A percentile compares a stretch with the other conserved stretches of the same genome.
Evolutionary conservation across 2,113 vertebrate species (phyloP).

Genomic region (Leuciscus idus): DNA sequence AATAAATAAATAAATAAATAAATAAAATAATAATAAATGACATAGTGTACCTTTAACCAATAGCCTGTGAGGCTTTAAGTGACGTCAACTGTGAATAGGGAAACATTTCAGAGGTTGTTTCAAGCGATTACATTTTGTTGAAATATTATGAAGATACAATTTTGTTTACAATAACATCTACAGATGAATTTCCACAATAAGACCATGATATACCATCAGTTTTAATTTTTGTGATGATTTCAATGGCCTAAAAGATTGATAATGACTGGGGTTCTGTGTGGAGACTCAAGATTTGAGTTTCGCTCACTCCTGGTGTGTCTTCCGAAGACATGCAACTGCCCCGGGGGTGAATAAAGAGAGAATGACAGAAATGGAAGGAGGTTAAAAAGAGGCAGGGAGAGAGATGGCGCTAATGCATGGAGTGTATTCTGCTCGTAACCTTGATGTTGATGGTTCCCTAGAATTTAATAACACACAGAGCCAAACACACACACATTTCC

Average conservation of each 20-base stretch:
- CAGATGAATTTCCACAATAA: neutral
- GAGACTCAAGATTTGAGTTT: neutral
- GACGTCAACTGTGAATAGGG: neutral
- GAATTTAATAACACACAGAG: conserved; percentile 39
- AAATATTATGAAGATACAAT: neutral
- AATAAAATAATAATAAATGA: no score
- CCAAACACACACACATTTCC: neutral
- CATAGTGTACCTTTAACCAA: no score
- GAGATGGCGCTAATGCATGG: conserved; percentile 28
- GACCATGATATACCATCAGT: neutral
- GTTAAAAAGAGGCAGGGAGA: neutral
- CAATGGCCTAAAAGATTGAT: neutral
- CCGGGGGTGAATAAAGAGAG: conserved; percentile 23
- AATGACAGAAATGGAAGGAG: conserved; percentile 31
- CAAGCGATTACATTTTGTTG: neutral
- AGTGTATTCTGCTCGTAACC: conserved; percentile 5
- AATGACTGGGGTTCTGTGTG: neutral
- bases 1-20: no score
- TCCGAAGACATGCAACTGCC: neutral
- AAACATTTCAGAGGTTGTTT: neutral
- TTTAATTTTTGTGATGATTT: neutral
- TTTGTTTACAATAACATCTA: neutral
- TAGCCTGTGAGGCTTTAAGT: neutral
- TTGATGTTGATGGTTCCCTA: conserved; percentile 43
- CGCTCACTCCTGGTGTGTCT: neutral